Evolutionary conservation across 2,888 invertebrate species (phyloP).

Genomic region (Zygaena filipendulae): DNA sequence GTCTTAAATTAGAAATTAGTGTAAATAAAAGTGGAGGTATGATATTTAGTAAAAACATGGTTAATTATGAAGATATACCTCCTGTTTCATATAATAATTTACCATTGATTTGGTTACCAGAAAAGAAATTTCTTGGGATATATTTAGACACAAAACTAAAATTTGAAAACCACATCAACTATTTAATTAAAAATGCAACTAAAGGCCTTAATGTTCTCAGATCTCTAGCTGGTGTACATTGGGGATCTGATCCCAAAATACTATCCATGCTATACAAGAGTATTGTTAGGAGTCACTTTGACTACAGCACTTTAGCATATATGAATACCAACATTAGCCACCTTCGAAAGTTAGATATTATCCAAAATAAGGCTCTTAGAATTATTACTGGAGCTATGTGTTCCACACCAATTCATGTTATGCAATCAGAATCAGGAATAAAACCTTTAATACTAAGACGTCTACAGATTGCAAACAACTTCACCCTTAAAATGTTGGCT

Average conservation of each 20-base stretch:
- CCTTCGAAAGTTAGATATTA: not conserved
- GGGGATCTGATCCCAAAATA: not conserved
- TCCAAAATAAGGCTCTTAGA: not conserved
- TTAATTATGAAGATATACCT: too few species aligned
- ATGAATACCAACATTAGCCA: too few species aligned
- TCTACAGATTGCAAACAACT: too few species aligned
- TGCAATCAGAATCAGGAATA: not conserved
- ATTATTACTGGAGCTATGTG: not conserved
- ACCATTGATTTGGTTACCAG: not conserved
- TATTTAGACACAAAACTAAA: too few species aligned
- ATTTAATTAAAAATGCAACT: not conserved
- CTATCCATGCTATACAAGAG: not conserved
- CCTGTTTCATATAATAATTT: not conserved
- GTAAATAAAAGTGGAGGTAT: too few species aligned
- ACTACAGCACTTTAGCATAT: not conserved
- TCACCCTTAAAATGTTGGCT: too few species aligned
- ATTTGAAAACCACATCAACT: not conserved
- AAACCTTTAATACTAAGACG: not conserved
- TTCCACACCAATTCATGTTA: not conserved
- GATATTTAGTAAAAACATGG: too few species aligned
- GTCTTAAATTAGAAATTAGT: too few species aligned
- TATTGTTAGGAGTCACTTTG: not conserved
- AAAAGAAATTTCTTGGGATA: not conserved
- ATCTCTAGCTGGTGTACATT: not conserved
- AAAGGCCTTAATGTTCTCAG: not conserved